These are phyloP conservation scores for Sinocyclocheilus anophthalmus DNA, from an alignment of 2,113 vertebrate species.

Conservation along the genomic window DNA sequence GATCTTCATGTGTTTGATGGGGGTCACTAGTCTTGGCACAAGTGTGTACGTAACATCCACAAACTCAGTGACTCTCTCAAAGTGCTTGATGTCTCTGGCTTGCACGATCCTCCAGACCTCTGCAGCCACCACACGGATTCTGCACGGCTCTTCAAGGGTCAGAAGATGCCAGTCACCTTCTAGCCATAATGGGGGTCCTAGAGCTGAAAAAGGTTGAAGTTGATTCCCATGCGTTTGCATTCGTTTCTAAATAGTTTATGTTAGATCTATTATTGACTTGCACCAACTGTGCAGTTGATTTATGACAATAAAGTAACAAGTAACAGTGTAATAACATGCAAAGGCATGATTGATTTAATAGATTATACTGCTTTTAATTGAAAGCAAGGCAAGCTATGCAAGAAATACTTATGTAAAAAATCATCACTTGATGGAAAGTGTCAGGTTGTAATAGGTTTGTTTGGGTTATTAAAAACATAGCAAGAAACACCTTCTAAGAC, in stretches of 20 bases:
- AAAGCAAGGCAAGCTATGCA: neutral
- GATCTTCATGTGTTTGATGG: constrained; percentile 80
- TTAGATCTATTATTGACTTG: neutral
- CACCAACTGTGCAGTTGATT: neutral
- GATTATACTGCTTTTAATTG: neutral
- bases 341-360: neutral
- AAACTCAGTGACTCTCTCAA: constrained; percentile 65
- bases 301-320: neutral
- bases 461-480: neutral
- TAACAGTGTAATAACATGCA: neutral
- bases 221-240: neutral
- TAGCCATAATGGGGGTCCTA: constrained; percentile 61
- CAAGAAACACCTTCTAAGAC: constrained; percentile 59
- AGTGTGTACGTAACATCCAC: constrained; percentile 66
- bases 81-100: constrained; percentile 66
- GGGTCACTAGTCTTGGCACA: constrained; percentile 67
- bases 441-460: no score
- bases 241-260: neutral
- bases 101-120: constrained; percentile 64
- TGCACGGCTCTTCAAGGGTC: constrained; percentile 63
- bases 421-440: no score
- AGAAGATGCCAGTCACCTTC: constrained; percentile 60
- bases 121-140: constrained; percentile 67
- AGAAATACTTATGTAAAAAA: neutral
- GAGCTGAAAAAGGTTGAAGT: constrained; percentile 49